Base-by-base conservation (phyloP, 2,888 invertebrate genomes). In the Rutpela maculata region DNA sequence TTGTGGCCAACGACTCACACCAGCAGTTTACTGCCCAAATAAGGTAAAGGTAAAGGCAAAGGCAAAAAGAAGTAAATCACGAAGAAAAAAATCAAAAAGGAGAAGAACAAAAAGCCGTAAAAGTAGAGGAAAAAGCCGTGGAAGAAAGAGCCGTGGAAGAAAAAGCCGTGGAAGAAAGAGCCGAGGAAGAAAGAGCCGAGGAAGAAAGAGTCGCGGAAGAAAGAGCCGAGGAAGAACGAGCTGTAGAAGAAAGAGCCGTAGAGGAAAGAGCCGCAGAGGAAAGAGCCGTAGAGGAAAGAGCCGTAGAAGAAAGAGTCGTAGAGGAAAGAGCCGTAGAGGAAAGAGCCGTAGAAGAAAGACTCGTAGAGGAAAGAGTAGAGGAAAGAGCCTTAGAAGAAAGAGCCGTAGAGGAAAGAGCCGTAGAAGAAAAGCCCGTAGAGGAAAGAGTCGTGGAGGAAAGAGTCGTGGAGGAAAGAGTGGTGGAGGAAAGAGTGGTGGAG, bases 1-100 rank as follows among this genome's bases (percentile, higher is more conserved):
- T 57, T 59, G 59, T 35, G 31, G 31, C 19, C 55, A 7, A 18
- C 26, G 69, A 35, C 3, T 69, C 1, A 15, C 43, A 15, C 60
- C 43, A 15, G 38, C 60, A 12, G n/a, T n/a, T 22, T 70, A 70
- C 43, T 72, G 72, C 35, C n/a, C n/a, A 72, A 55, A 38, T 2
- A 17, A 18, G 50, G 31, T 9, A 55, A 38, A 38, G n/a, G n/a
- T n/a, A n/a, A n/a, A n/a, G n/a, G n/a, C n/a, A n/a, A 17, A 9
- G 6, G 9, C 55, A n/a, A 67, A 17, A 22, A 31, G 55, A 6
- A 17, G 55, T 0, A 26, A 9, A 43, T 17, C 15, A 43, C 15
- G 7, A 35, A 19, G 67, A 4, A 55, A 31, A 15, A 22, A 26
- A 22, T 43, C n/a, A 22, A 66, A 26, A 26, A 26, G 4, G 22